These are phyloP conservation scores for Solen grandis DNA, from an alignment of 1,140 invertebrate species.

Conservation along the genomic window DNA sequence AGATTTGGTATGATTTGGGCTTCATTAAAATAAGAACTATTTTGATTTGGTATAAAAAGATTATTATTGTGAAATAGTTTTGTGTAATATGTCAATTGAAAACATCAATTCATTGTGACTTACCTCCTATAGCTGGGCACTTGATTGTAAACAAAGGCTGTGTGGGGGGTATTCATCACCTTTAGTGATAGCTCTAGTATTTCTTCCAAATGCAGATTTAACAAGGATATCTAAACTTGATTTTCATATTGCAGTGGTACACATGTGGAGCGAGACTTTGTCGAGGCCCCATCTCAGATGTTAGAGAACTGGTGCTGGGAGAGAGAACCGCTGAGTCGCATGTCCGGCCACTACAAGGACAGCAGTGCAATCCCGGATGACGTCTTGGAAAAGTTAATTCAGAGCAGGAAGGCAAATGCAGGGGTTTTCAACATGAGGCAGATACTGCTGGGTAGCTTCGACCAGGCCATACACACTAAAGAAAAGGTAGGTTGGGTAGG, in stretches of 20 bases:
- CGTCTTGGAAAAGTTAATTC: constrained; percentile 81
- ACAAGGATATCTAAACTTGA: too few species aligned
- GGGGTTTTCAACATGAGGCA: constrained; percentile 83
- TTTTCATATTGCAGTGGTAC: constrained; percentile 80
- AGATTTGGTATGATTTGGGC: too few species aligned
- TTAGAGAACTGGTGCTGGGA: constrained; percentile 85
- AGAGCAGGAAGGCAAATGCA: constrained; percentile 82
- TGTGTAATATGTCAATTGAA: too few species aligned
- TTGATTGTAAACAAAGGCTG: too few species aligned
- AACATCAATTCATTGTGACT: too few species aligned
- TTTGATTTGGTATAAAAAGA: too few species aligned
- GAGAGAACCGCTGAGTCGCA: constrained; percentile 81
- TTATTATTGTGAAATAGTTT: too few species aligned
- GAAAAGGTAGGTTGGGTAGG: constrained; percentile 68
- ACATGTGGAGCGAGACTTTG: constrained; percentile 83
- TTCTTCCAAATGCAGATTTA: too few species aligned
- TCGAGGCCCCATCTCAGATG: constrained; percentile 85
- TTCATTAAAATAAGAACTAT: too few species aligned
- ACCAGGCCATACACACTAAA: constrained; percentile 81
- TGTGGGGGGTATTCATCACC: too few species aligned
- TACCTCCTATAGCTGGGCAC: too few species aligned
- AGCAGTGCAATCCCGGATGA: constrained; percentile 81
- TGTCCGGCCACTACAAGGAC: constrained; percentile 83
- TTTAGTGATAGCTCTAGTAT: too few species aligned
- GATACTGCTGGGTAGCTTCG: constrained; percentile 82